Evolutionary conservation across 2,797 vertebrate genomes (phyloP), one percentile per base, ranked within the genome.

Genomic region (Phoxinus dragarum): DNA sequence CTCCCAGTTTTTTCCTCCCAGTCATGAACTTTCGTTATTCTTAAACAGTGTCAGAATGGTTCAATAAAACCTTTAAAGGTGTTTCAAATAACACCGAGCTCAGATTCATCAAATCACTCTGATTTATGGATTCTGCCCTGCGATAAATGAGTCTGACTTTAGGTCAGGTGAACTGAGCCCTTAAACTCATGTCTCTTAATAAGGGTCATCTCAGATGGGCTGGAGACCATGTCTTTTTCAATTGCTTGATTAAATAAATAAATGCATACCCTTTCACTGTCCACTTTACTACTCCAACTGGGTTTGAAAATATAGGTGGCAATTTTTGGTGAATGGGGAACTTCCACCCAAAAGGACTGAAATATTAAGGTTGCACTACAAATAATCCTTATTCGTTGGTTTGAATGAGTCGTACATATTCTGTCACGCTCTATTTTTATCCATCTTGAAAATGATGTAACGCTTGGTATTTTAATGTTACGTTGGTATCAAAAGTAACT

Each of bases 151-250:
- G 40, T 77, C 44, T 80, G 86, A 88, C 85, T 73, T 44, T 34
- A 54, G 87, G 89, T 89, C 89, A 90, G 49, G 89, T 90, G 80
- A 61, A 36, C 69, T 16, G 81, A 77, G 86, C 66, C 66, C 86
- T 86, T 85, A 86, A 89, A 77, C 27, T 59, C 38, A 14, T 81
- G 59, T 34, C 64, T 82, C 83, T 81, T 93, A 91, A 93, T 91
- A 91, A 92, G 90, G 88, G 89, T 92, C 89, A 88, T 80, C 0
- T 75, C 1, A 80, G 88, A 80, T 84, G 40, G 17, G 78, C 84
- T 72, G 73, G 61, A 84, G 44, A 74, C 27, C 14, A 10, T 16
- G 42, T 17, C 71, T 47, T 47, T 40, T 8, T 10, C 23, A 73
- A 19, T 17, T 10, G 1, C n/a, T 73, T 16, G 2, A 73, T n/a